Conservation (phyloP, 2,113 vertebrate genomes). For the zebrafish (Danio rerio) region DNA sequence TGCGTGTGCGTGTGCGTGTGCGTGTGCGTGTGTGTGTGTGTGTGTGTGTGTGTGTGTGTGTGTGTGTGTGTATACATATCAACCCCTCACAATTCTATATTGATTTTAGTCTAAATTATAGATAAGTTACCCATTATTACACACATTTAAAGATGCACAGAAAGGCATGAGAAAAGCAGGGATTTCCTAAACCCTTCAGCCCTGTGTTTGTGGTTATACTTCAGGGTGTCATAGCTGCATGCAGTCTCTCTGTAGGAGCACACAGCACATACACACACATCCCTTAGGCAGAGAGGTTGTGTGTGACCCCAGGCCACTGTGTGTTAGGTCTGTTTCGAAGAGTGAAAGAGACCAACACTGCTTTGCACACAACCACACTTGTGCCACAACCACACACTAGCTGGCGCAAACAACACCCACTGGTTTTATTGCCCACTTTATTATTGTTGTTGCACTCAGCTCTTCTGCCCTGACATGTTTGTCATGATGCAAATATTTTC, state of each 20-base stretch:
- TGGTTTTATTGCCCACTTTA: constrained; percentile 29
- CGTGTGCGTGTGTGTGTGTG: no score
- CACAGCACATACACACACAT: neutral
- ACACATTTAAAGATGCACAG: neutral
- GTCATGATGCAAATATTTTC: constrained; percentile 60
- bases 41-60: no score
- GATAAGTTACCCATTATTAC: neutral
- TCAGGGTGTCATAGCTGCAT: constrained; percentile 17
- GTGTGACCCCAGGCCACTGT: constrained; percentile 10
- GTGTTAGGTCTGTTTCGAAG: neutral
- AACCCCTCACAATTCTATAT: no score
- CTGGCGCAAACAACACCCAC: constrained; percentile 8
- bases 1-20: no score
- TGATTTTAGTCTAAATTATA: neutral
- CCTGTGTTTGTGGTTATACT: neutral
- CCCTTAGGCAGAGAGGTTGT: constrained; percentile 6
- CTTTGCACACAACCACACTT: neutral
- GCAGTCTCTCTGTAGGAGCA: neutral
- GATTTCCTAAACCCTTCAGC: constrained; percentile 20
- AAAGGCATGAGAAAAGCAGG: neutral
- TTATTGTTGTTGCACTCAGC: constrained; percentile 48
- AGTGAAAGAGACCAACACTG: neutral
- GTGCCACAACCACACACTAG: neutral
- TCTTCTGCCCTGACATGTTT: constrained; percentile 54
- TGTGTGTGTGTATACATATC: no score